Percentiles rank a stretch among this genome's conserved stretches.
These are phyloP conservation scores for Mastomys natalensis DNA, from an alignment of 2,113 vertebrate genomes.

Conservation along the genomic window DNA sequence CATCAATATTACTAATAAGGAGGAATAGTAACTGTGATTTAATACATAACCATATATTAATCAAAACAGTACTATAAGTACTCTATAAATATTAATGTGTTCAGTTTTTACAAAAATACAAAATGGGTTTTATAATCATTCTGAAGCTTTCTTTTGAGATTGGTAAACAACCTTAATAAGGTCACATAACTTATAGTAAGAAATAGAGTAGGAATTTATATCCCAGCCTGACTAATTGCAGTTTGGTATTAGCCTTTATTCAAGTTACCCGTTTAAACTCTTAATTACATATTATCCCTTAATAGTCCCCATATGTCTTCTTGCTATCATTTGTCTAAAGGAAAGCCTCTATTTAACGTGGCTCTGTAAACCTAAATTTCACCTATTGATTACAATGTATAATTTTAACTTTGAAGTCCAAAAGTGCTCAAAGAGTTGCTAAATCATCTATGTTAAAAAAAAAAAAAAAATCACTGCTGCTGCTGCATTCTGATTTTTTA, in stretches of 20 bases:
- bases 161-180: neutral
- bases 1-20: neutral
- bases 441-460: neutral
- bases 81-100: slow-evolving; percentile 24
- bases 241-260: slow-evolving; percentile 33
- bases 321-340: slow-evolving; percentile 44
- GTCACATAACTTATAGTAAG: neutral
- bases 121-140: slow-evolving; percentile 32
- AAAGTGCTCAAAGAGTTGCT: slow-evolving; percentile 14
- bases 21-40: neutral
- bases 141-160: slow-evolving; percentile 32
- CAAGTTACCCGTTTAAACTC: slow-evolving; percentile 22
- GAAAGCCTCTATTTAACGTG: slow-evolving; percentile 37
- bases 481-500: slow-evolving; percentile 49
- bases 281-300: slow-evolving; percentile 45
- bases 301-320: slow-evolving; percentile 25
- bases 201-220: slow-evolving; percentile 47
- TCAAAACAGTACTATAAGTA: slow-evolving; percentile 4
- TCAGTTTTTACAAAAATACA: slow-evolving; percentile 45
- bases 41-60: neutral
- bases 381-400: slow-evolving; percentile 2
- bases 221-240: neutral
- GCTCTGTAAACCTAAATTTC: neutral
- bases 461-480: slow-evolving; percentile 3
- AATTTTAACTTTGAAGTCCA: slow-evolving; percentile 3